phyloP scores from a whole-genome alignment of 2,797 vertebrate species.

The Sebastiscus albofasciatus region DNA sequence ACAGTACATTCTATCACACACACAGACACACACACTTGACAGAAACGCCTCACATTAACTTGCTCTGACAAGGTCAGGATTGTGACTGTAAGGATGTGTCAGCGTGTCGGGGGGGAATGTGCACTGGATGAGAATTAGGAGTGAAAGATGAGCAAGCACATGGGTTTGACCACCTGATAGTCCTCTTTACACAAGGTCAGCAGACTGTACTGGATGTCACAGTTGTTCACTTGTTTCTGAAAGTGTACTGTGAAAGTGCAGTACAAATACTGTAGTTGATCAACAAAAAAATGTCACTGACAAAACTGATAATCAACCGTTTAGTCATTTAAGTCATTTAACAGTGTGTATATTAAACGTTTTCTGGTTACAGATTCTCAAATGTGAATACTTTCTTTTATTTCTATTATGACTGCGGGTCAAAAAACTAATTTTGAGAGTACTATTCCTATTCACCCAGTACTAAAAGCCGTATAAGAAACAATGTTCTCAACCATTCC shows the following conservation, averaged over 20 bases:
- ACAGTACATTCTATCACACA: constrained; percentile 15
- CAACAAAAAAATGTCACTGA: neutral
- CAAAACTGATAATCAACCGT: neutral
- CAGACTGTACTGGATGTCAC: constrained; percentile 21
- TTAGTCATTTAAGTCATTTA: neutral
- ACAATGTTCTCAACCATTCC: neutral
- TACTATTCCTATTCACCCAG: neutral
- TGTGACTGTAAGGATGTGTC: constrained; percentile 60
- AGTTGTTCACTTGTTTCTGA: constrained; percentile 1
- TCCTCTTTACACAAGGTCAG: constrained; percentile 30
- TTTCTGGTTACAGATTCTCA: neutral
- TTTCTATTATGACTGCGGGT: neutral
- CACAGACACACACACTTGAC: constrained; percentile 10
- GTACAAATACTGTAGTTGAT: neutral
- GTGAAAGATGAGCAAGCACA: constrained; percentile 54
- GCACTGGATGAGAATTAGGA: constrained; percentile 40
- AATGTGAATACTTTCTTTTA: neutral
- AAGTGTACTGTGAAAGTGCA: neutral
- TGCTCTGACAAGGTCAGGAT: constrained; percentile 66
- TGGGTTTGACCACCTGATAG: constrained; percentile 31
- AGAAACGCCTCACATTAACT: constrained; percentile 31
- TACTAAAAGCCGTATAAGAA: neutral
- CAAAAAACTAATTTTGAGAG: accelerated
- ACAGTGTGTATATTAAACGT: neutral
- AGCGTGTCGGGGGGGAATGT: constrained; percentile 19